Evolutionary conservation across 2,113 vertebrate genomes (phyloP).

Genomic region (Orientallactaga bullata): DNA sequence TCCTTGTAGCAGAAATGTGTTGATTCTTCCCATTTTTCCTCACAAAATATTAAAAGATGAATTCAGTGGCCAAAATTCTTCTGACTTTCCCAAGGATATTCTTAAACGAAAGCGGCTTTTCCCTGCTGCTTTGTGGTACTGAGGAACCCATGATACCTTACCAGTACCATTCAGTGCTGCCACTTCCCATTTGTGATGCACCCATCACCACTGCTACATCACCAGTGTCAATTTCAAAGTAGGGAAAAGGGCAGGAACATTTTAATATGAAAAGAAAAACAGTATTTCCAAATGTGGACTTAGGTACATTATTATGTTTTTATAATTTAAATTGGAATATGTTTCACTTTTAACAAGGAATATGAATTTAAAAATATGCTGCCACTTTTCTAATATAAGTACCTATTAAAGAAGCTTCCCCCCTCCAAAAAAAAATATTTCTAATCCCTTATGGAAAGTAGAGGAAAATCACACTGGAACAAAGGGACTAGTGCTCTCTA

Average conservation of each 20-base stretch:
- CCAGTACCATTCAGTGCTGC: background rate
- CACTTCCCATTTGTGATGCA: background rate
- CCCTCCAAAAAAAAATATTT: background rate
- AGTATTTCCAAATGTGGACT: background rate
- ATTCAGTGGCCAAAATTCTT: background rate
- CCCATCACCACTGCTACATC: background rate
- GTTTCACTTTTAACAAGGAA: slow-evolving; percentile 29
- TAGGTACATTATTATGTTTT: slow-evolving; percentile 13
- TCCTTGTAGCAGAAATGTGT: background rate
- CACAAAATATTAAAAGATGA: background rate
- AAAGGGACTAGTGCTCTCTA: background rate
- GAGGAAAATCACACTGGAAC: background rate
- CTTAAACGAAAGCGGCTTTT: background rate
- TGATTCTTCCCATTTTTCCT: background rate
- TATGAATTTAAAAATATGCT: slow-evolving; percentile 51
- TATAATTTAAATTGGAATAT: slow-evolving; percentile 36
- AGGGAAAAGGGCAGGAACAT: background rate
- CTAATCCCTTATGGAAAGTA: slow-evolving; percentile 17
- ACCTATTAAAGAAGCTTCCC: background rate
- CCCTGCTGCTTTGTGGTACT: background rate
- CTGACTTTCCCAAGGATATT: background rate
- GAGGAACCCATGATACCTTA: background rate
- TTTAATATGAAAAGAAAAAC: slow-evolving; percentile 21
- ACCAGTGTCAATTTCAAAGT: background rate
- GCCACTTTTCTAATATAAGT: background rate